Percentiles rank a stretch among this genome's conserved stretches.
Conservation (phyloP, 2,888 invertebrate species). For the Oscheius sp. region DNA sequence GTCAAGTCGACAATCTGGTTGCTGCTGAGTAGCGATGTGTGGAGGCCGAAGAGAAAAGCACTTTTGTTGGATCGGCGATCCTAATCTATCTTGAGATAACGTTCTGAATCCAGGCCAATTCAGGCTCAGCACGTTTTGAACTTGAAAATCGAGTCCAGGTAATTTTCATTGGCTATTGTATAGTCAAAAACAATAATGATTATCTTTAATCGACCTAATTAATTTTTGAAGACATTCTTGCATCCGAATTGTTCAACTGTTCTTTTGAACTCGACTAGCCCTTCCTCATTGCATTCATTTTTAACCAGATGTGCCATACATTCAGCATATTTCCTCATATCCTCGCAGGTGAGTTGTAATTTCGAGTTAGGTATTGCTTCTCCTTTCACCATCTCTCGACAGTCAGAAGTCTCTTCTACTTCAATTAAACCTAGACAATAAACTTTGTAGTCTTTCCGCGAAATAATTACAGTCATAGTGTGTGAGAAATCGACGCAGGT, state of each 20-base stretch:
- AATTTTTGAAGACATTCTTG: not conserved
- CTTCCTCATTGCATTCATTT: not conserved
- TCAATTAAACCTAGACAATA: conserved; percentile 4
- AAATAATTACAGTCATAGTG: conserved; percentile 26
- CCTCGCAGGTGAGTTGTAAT: not conserved
- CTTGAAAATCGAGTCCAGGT: conserved; percentile 4
- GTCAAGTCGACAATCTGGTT: conserved; percentile 2
- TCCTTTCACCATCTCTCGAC: not conserved
- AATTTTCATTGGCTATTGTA: not conserved
- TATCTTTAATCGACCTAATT: not conserved
- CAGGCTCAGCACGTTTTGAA: conserved; percentile 22
- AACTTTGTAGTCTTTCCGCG: not conserved
- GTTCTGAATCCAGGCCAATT: conserved; percentile 25
- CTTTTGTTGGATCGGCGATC: conserved; percentile 26
- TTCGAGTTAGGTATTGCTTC: conserved; percentile 5
- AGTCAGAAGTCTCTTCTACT: conserved; percentile 2
- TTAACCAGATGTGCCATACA: conserved; percentile 19
- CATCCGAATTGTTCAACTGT: conserved; percentile 22
- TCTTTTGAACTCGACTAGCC: conserved; percentile 8
- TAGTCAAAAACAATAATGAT: not conserved
- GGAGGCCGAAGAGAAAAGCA: conserved; percentile 20
- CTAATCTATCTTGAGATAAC: conserved; percentile 18
- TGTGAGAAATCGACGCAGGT: conserved; percentile 11
- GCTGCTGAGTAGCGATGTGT: conserved; percentile 1
- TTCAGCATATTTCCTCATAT: not conserved